Evolutionary conservation across 2,888 invertebrate species (phyloP).

Genomic region (Anaspis maculata): DNA sequence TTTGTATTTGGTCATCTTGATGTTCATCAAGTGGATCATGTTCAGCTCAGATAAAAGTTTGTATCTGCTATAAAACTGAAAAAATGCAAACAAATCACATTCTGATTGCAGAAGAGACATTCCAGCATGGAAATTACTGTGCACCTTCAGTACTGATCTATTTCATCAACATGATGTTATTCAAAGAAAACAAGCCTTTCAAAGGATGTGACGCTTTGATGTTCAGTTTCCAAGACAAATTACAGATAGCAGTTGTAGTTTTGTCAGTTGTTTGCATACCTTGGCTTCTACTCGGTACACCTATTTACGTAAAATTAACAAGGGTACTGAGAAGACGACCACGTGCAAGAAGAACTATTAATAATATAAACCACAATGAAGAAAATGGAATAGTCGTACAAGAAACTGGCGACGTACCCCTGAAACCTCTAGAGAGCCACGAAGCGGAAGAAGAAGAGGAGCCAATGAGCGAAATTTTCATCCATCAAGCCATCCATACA

Average conservation of each 20-base stretch:
- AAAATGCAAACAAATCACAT: background rate
- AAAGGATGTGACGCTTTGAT: conserved; percentile 49
- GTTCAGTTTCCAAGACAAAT: conserved; percentile 49
- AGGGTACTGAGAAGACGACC: conserved; percentile 21
- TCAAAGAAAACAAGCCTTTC: conserved; percentile 33
- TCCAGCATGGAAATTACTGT: conserved; percentile 50
- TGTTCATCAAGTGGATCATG: conserved; percentile 88
- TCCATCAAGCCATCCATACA: conserved; percentile 92
- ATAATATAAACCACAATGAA: too few species aligned
- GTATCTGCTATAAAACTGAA: conserved; percentile 3
- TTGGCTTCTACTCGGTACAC: conserved; percentile 70
- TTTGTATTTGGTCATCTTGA: conserved; percentile 84
- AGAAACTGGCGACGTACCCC: conserved; percentile 42
- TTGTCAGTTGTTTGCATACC: conserved; percentile 65
- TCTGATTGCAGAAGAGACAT: too few species aligned
- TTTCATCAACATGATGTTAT: conserved; percentile 73
- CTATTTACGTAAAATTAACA: conserved; percentile 51
- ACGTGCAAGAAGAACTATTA: conserved; percentile 2
- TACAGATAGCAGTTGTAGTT: conserved; percentile 58
- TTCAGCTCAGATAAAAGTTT: conserved; percentile 44
- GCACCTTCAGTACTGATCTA: conserved; percentile 70
- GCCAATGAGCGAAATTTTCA: conserved; percentile 79
- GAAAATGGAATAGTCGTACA: conserved; percentile 59
- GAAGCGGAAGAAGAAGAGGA: conserved; percentile 50
- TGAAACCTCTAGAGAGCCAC: conserved; percentile 32